phyloP scores from a whole-genome alignment of 2,888 invertebrate species.

The Oligia strigilis region DNA sequence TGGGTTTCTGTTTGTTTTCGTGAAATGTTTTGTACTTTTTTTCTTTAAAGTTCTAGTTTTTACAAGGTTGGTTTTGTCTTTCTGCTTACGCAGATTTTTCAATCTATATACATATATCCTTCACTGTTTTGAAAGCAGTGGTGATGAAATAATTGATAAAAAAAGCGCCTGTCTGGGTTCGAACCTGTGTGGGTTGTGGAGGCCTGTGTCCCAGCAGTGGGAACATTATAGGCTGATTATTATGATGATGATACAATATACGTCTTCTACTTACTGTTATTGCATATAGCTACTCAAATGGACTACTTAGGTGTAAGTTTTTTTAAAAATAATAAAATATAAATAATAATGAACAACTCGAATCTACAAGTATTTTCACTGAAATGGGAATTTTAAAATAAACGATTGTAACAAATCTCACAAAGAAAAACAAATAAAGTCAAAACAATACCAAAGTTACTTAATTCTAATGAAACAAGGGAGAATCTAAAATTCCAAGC shows the following conservation, averaged over 20 bases:
- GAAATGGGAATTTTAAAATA: too few relatives aligned
- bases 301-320: too few relatives aligned
- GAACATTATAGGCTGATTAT: too few relatives aligned
- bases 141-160: too few relatives aligned
- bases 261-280: neutral
- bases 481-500: conserved; percentile 16
- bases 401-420: too few relatives aligned
- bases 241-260: neutral
- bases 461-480: conserved; percentile 9
- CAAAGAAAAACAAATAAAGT: neutral
- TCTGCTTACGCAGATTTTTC: neutral
- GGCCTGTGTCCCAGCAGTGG: too few relatives aligned
- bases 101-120: neutral
- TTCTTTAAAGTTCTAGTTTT: neutral
- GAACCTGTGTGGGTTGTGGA: too few relatives aligned
- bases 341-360: too few relatives aligned
- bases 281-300: neutral
- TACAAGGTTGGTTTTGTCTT: neutral
- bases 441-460: conserved; percentile 6
- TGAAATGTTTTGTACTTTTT: neutral
- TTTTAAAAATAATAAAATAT: too few relatives aligned
- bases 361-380: too few relatives aligned
- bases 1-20: neutral
- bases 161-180: too few relatives aligned
- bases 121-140: too few relatives aligned